Base-by-base conservation (phyloP, 2,888 invertebrate species). In the Norana najaformis region DNA sequence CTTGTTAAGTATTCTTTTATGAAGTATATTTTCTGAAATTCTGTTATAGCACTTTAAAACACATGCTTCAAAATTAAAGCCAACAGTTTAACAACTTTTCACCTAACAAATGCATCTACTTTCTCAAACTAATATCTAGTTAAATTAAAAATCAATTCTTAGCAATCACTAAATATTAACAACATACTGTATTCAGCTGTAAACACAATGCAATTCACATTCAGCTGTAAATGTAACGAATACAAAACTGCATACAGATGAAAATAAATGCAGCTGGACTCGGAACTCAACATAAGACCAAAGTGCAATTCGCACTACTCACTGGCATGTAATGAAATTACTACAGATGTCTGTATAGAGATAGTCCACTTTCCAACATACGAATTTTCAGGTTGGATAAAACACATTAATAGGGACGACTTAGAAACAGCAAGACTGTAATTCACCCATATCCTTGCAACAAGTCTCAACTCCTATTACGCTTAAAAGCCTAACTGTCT, bases 101-200 rank as follows among this genome's bases (percentile, higher is more conserved):
- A 69, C 69, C 53, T 69, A 69, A n/a, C 69, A n/a, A n/a, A n/a
- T n/a, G n/a, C n/a, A 69, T n/a, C 69, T 69, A 69, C 69, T 8
- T 2, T 69, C 69, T 69, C 69, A 69, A 69, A 69, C 69, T 69
- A n/a, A 69, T 69, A n/a, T n/a, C 69, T 69, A 69, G 69, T n/a
- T 69, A 30, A 69, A 69, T 69, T 69, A 69, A 30, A 47, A 69
- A 13, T 69, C 30, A 69, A 11, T n/a, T 8, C 30, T 69, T n/a
- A n/a, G n/a, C 69, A 69, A n/a, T 69, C 69, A 69, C 30, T 8
- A 69, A 5, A 69, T n/a, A 69, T 69, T n/a, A 30, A 69, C 69
- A 69, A 69, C 69, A 69, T 69, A 69, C 69, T 69, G 69, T 69
- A 69, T n/a, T 69, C 69, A 69, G 69, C 69, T 69, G 69, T n/a